Evolutionary conservation across 2,113 vertebrate species (phyloP), one percentile per base, ranked within the genome.

Genomic region (Thomomys bottae): DNA sequence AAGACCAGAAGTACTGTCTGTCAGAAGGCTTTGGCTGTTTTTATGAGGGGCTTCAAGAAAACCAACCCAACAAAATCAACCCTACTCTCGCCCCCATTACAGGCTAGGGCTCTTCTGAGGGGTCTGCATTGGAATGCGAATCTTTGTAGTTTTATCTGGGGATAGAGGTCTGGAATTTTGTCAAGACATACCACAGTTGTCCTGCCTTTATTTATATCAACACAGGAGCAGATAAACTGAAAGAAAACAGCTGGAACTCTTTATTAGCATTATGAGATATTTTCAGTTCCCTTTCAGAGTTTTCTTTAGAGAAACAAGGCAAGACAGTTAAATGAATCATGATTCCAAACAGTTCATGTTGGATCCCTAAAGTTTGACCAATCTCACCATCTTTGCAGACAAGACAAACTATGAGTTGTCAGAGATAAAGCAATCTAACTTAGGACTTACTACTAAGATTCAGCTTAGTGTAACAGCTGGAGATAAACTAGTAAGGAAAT

Each of bases 201-300:
- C 77, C 42, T 89, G 42, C 23, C 24, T 93, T 86, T 89, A 63
- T 77, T 79, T 76, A 70, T 14, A 77, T 82, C 81, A 87, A 94
- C 36, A 81, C 6, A 77, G 9, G 17, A 84, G 61, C 67, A 84
- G 86, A 85, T 21, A n/a, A 28, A 79, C 8, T 57, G 34, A 77
- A 91, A 72, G 61, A 76, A 83, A 88, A 88, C 8, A 76, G 49
- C 1, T 68, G 64, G 23, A 73, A 88, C 54, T 66, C 49, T 70
- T 17, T 18, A 86, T 20, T 9, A 57, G 78, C 38, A 45, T 81
- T 64, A 57, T 71, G 85, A 72, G 34, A 0, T 64, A 83, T 49
- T 76, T 85, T 63, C 30, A 87, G 45, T 95, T 89, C 40, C 45
- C 49, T 42, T 76, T 81, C 2, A 9, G 6, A 57, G n/a, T 34